Evolutionary conservation across 2,113 vertebrate genomes (phyloP).

Genomic region (Dendrocopos noguchii): DNA sequence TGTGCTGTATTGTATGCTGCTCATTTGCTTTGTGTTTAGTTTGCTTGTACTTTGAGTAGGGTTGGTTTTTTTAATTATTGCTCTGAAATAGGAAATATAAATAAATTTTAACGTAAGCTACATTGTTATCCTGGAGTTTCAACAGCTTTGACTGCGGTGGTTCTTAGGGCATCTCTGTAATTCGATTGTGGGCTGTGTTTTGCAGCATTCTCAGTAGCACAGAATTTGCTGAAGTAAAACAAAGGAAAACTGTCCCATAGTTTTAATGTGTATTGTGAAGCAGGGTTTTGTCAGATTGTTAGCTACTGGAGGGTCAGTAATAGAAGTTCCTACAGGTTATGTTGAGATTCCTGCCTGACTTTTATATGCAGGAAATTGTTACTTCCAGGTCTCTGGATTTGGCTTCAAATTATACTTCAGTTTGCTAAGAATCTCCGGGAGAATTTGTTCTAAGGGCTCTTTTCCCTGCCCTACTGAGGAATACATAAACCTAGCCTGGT

Average conservation of each 20-base stretch:
- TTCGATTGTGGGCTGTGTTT: background rate
- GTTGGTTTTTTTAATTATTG: background rate
- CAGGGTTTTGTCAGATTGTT: background rate
- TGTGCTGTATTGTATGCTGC: rapidly evolving
- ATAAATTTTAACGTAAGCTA: background rate
- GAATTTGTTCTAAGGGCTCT: background rate
- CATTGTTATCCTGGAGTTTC: background rate
- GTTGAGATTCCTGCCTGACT: background rate
- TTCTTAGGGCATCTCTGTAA: background rate
- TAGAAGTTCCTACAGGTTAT: background rate
- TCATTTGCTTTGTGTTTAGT: background rate
- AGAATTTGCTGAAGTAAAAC: background rate
- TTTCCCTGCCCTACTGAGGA: background rate
- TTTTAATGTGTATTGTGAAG: background rate
- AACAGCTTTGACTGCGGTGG: background rate
- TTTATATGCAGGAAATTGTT: background rate
- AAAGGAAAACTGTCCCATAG: background rate
- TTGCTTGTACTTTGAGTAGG: background rate
- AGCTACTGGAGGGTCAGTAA: background rate
- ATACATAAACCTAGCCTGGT: background rate
- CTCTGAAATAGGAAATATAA: background rate
- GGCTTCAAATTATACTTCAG: background rate
- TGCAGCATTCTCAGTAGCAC: background rate
- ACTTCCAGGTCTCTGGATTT: background rate
- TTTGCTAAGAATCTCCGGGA: background rate